These are phyloP conservation scores for Sebastolobus altivelis DNA, from an alignment of 2,797 vertebrate genomes.

Conservation along the genomic window DNA sequence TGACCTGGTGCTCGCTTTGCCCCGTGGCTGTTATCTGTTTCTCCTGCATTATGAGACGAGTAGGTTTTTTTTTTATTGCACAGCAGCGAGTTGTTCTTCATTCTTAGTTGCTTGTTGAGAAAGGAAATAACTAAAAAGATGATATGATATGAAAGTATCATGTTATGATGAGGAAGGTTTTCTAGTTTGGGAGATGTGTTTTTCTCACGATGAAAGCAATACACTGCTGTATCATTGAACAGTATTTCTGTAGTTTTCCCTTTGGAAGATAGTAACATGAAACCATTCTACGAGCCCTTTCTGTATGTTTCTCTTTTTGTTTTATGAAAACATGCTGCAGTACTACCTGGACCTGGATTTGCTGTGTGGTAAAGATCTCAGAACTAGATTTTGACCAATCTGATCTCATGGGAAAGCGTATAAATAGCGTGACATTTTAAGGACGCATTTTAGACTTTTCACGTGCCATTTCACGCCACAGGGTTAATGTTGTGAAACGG, in stretches of 20 bases:
- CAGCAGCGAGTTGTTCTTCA: not conserved
- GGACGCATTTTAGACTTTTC: too few relatives aligned
- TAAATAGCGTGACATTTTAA: too few relatives aligned
- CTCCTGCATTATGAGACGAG: conserved; percentile 36
- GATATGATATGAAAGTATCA: not conserved
- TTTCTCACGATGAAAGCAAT: not conserved
- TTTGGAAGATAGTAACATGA: not conserved
- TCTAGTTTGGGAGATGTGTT: not conserved
- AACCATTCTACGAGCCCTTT: not conserved
- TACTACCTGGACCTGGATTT: not conserved
- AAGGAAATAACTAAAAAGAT: not conserved
- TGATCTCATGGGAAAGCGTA: too few relatives aligned
- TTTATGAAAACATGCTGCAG: not conserved
- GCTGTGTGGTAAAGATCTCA: not conserved
- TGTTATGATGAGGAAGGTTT: not conserved
- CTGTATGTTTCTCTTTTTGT: not conserved
- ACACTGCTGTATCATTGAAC: not conserved
- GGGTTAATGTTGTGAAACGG: too few relatives aligned
- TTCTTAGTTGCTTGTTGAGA: not conserved
- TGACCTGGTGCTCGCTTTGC: conserved; percentile 59
- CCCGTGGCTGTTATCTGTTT: conserved; percentile 52
- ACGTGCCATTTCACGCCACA: too few relatives aligned
- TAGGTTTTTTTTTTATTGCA: not conserved
- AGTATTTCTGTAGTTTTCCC: not conserved
- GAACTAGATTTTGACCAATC: not conserved